Evolutionary conservation across 1,140 invertebrate species (phyloP).

Genomic region (Magallana angulata): DNA sequence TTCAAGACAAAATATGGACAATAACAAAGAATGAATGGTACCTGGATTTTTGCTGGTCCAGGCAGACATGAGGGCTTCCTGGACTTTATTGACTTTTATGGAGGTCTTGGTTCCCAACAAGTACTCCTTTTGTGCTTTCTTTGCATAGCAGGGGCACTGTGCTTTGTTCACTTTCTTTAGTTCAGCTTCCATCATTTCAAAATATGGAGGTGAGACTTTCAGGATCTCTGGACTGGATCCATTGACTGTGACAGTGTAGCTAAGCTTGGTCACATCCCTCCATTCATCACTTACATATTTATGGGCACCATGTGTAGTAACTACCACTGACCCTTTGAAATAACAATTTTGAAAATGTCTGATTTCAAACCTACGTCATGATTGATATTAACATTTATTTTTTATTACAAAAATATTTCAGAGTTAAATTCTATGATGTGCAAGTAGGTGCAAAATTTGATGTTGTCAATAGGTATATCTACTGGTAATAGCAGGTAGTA

Average conservation of each 20-base stretch:
- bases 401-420: no score
- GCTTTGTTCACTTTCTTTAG: constrained; percentile 13
- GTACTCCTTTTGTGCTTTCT: constrained; percentile 43
- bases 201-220: constrained; percentile 7
- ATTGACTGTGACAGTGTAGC: constrained; percentile 45
- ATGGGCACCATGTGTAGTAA: not conserved
- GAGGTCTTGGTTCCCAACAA: constrained; percentile 14
- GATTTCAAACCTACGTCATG: no score
- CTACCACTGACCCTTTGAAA: not conserved
- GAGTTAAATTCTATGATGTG: no score
- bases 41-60: constrained; percentile 48
- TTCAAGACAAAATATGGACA: no score
- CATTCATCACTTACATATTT: not conserved
- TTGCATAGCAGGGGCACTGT: constrained; percentile 48
- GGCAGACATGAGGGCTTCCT: constrained; percentile 30
- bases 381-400: no score
- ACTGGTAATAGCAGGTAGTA: no score
- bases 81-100: constrained; percentile 34
- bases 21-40: not conserved
- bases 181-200: not conserved
- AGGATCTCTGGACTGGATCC: not conserved
- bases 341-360: no score
- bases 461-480: no score
- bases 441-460: no score
- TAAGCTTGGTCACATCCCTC: constrained; percentile 42